Percentiles rank a stretch among this genome's conserved stretches.
Conservation (phyloP, 2,113 vertebrate genomes). For the Chiloscyllium plagiosum region DNA sequence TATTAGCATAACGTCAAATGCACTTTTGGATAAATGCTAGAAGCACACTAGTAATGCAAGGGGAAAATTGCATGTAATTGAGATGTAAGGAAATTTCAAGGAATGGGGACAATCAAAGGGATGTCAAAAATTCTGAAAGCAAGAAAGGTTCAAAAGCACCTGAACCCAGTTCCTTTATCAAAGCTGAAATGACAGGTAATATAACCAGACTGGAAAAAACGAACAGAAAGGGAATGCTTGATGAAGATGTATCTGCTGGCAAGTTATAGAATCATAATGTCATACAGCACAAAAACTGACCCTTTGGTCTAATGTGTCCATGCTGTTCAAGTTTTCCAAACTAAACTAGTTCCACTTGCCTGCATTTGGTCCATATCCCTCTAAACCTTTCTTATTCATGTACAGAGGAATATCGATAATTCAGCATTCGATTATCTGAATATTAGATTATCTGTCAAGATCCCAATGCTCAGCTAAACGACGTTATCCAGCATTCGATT, state of each 20-base stretch:
- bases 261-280: not conserved
- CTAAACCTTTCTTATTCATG: no score
- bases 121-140: not conserved
- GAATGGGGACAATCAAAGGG: not conserved
- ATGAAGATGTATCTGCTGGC: not conserved
- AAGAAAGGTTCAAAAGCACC: not conserved
- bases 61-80: not conserved
- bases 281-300: no score
- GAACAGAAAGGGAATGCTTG: not conserved
- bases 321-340: no score
- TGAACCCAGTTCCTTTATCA: not conserved
- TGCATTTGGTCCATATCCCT: no score
- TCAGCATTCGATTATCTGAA: no score
- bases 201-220: not conserved
- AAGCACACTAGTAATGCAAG: not conserved
- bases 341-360: no score
- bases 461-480: no score
- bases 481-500: no score
- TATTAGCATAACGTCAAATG: not conserved
- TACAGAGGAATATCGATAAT: no score
- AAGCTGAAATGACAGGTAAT: not conserved
- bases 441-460: no score
- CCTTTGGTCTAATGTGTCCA: no score
- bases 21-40: not conserved
- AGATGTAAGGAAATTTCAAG: not conserved